Conservation (phyloP, 2,113 vertebrate genomes). For the Corydoras maculifer region DNA sequence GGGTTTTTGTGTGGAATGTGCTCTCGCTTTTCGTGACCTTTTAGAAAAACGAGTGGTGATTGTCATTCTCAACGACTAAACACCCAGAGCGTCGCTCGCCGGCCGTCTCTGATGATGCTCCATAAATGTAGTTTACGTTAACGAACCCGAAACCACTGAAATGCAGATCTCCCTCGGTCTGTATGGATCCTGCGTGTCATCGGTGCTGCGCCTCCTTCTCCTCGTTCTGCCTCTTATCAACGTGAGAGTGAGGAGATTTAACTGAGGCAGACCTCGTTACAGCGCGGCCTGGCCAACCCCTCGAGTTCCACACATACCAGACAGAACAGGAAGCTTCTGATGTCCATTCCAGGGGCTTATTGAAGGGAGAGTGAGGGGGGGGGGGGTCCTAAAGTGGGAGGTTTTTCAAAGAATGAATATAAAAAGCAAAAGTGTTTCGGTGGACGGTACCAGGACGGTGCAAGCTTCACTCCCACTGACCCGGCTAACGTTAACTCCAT, state of each 20-base stretch:
- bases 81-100: background rate
- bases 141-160: too few species aligned
- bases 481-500: too few species aligned
- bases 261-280: conserved; percentile 38
- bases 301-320: conserved; percentile 68
- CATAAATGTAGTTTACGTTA: conserved; percentile 37
- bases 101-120: conserved; percentile 24
- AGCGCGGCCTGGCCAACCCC: conserved; percentile 33
- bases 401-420: conserved; percentile 12
- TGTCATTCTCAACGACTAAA: background rate
- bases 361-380: conserved; percentile 36
- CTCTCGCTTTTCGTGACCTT: conserved; percentile 28
- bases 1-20: conserved; percentile 22
- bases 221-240: background rate
- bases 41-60: conserved; percentile 7
- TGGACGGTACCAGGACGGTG: background rate
- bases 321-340: conserved; percentile 62
- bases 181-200: too few species aligned
- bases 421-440: conserved; percentile 1
- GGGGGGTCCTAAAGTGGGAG: conserved; percentile 11
- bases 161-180: too few species aligned
- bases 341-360: conserved; percentile 53
- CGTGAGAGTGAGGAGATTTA: too few species aligned
- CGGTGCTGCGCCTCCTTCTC: background rate
- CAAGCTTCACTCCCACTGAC: conserved; percentile 13